Conservation (phyloP, 2,797 vertebrate genomes). For the Bradypus variegatus region DNA sequence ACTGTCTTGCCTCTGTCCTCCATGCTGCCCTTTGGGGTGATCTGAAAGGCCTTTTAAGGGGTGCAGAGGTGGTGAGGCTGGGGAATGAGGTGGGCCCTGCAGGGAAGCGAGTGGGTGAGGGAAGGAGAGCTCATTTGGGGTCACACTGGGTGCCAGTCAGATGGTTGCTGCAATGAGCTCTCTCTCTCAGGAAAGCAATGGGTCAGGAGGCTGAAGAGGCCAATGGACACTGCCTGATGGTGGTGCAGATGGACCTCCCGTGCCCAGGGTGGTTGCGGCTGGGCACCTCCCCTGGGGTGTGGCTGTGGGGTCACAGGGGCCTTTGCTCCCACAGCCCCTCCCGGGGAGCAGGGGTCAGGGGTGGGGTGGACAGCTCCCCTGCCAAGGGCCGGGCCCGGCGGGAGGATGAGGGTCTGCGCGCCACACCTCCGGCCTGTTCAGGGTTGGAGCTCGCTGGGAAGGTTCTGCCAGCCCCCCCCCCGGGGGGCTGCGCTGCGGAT, state of each 20-base stretch:
- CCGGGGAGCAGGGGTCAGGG: too few relatives aligned
- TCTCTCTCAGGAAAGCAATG: too few relatives aligned
- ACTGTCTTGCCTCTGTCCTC: not conserved
- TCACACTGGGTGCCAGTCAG: too few relatives aligned
- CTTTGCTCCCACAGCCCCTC: not conserved
- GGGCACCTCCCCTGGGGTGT: too few relatives aligned
- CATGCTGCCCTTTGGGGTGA: not conserved
- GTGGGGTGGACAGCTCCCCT: too few relatives aligned
- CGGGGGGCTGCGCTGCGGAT: not conserved
- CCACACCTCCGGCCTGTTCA: too few relatives aligned
- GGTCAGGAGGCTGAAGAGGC: not conserved
- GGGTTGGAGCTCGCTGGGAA: too few relatives aligned
- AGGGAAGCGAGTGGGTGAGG: rapidly evolving
- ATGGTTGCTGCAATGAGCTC: not conserved
- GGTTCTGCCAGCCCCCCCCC: not conserved
- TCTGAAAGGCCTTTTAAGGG: not conserved
- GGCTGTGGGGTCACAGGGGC: not conserved
- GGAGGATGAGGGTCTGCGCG: too few relatives aligned
- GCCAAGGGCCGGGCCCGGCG: too few relatives aligned
- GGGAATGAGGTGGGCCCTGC: not conserved
- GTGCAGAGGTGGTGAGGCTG: not conserved
- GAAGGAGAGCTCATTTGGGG: not conserved
- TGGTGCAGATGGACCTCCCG: not conserved
- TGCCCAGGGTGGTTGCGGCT: rapidly evolving
- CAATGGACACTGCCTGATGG: too few relatives aligned